Percentiles rank a stretch among this genome's conserved stretches.
Evolutionary conservation across 2,113 vertebrate genomes (phyloP).

Genomic region (Promerops cafer): DNA sequence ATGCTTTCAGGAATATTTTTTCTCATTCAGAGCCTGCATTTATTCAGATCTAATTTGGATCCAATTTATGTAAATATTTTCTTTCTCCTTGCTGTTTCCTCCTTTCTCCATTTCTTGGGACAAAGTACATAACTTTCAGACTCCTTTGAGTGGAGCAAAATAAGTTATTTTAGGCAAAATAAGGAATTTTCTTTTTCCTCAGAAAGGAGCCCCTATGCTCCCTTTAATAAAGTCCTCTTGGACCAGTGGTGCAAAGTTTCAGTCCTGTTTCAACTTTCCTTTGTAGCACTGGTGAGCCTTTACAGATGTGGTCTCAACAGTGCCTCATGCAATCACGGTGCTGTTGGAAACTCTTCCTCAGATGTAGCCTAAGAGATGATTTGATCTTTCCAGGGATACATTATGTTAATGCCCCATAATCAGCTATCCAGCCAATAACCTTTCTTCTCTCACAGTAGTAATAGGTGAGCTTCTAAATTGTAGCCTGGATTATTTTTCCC

Average conservation of each 20-base stretch:
- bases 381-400: background rate
- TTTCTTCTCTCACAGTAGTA: background rate
- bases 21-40: background rate
- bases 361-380: background rate
- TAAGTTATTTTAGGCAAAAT: background rate
- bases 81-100: background rate
- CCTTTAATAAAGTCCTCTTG: background rate
- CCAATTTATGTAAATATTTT: background rate
- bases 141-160: background rate
- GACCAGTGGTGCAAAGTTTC: background rate
- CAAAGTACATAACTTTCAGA: background rate
- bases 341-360: background rate
- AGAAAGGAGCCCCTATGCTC: rapidly evolving
- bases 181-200: background rate
- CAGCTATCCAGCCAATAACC: background rate
- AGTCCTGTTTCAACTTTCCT: background rate
- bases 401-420: background rate
- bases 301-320: background rate
- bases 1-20: background rate
- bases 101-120: background rate
- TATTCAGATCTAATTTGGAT: background rate
- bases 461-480: background rate
- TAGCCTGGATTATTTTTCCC: background rate
- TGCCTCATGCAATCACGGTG: background rate
- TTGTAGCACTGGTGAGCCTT: background rate